These are phyloP conservation scores for Galerucella nymphaeae DNA, from an alignment of 2,888 invertebrate species.

Conservation along the genomic window DNA sequence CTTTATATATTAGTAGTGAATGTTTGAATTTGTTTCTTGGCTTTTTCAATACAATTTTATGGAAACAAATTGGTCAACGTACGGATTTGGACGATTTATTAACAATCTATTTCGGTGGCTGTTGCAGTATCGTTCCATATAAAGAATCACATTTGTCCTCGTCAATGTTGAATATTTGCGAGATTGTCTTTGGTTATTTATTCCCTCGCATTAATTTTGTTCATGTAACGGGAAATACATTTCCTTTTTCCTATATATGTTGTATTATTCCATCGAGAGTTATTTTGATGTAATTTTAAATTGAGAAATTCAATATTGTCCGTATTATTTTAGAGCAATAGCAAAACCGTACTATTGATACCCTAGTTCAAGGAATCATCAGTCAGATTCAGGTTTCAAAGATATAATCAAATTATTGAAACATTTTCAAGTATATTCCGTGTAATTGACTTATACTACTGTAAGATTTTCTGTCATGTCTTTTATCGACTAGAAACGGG, in stretches of 20 bases:
- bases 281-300: not conserved
- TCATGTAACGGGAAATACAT: not conserved
- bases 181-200: not conserved
- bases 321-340: too few species aligned
- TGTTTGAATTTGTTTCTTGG: too few species aligned
- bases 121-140: too few species aligned
- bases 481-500: too few species aligned
- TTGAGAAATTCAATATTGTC: not conserved
- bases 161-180: slow-evolving; percentile 5
- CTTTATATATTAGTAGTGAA: too few species aligned
- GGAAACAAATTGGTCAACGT: not conserved
- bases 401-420: too few species aligned
- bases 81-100: slow-evolving; percentile 1
- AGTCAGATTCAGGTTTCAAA: too few species aligned
- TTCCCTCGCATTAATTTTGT: not conserved
- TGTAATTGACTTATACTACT: too few species aligned
- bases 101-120: not conserved
- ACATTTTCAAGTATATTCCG: too few species aligned
- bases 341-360: too few species aligned
- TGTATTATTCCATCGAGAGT: not conserved
- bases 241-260: not conserved
- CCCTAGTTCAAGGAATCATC: too few species aligned
- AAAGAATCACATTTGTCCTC: not conserved
- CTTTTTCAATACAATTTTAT: not conserved
- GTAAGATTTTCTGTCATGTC: too few species aligned